Conservation (phyloP, 2,113 vertebrate genomes). For the Suncus etruscus region DNA sequence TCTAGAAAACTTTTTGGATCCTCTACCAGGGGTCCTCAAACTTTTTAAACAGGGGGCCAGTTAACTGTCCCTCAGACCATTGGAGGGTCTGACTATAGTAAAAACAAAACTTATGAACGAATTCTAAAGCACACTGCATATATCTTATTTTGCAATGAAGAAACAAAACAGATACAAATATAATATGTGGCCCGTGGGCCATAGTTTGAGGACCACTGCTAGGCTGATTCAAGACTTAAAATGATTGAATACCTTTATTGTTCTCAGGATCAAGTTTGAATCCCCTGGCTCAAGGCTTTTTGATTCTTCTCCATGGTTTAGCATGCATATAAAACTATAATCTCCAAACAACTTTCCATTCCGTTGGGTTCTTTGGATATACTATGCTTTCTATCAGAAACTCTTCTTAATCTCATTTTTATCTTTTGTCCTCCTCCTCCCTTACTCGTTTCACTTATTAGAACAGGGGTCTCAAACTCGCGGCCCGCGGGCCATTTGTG, state of each 20-base stretch:
- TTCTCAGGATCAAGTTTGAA: neutral
- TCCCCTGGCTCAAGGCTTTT: neutral
- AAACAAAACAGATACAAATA: too few species aligned
- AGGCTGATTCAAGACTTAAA: neutral
- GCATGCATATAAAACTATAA: neutral
- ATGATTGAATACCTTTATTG: rapidly evolving
- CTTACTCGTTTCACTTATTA: neutral
- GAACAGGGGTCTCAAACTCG: too few species aligned
- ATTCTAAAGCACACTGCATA: too few species aligned
- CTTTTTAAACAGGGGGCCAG: too few species aligned
- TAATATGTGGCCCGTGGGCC: too few species aligned
- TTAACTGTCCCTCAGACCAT: too few species aligned
- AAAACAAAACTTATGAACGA: too few species aligned
- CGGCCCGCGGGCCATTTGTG: too few species aligned
- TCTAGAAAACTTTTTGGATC: slow-evolving; percentile 28
- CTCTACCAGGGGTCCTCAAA: too few species aligned
- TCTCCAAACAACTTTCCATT: neutral
- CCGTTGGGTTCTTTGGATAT: neutral
- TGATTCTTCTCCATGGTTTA: neutral
- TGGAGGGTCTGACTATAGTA: too few species aligned
- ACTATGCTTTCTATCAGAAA: neutral
- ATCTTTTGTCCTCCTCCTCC: neutral
- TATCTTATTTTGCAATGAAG: too few species aligned
- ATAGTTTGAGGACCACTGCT: too few species aligned
- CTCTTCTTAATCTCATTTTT: neutral